Percentiles rank a stretch among this genome's conserved stretches.
Evolutionary conservation across 2,888 invertebrate genomes (phyloP).

Genomic region (Nomada flava): DNA sequence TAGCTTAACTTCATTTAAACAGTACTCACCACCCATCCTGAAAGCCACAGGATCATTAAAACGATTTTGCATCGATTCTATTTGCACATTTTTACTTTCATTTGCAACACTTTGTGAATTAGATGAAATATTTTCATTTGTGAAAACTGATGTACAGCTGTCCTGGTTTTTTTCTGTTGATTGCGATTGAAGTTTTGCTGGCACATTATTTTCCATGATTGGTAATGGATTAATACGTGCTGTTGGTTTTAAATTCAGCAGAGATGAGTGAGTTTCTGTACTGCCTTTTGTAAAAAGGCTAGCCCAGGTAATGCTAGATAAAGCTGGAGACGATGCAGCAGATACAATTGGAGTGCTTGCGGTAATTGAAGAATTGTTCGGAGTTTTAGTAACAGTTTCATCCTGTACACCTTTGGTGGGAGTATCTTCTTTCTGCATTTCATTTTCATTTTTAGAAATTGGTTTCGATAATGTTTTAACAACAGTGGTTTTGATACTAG

Average conservation of each 20-base stretch:
- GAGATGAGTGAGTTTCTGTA: conserved; percentile 59
- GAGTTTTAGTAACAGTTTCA: conserved; percentile 56
- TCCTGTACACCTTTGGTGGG: conserved; percentile 57
- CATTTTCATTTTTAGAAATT: conserved; percentile 61
- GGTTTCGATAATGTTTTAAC: conserved; percentile 69
- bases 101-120: conserved; percentile 29
- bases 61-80: conserved; percentile 62
- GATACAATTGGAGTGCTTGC: conserved; percentile 41
- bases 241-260: conserved; percentile 73
- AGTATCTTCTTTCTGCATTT: conserved; percentile 53
- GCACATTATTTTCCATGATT: conserved; percentile 38
- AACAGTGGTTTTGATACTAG: conserved; percentile 66
- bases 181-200: conserved; percentile 41
- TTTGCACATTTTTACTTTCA: conserved; percentile 45
- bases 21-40: conserved; percentile 88
- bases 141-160: conserved; percentile 15
- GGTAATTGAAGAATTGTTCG: conserved; percentile 37
- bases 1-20: background rate
- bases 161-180: conserved; percentile 53
- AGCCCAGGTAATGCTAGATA: conserved; percentile 80
- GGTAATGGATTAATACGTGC: conserved; percentile 76
- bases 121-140: conserved; percentile 46
- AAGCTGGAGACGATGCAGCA: conserved; percentile 33
- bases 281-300: conserved; percentile 79
- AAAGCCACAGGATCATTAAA: conserved; percentile 89